A percentile compares a stretch with the other conserved stretches of the same genome.
These are phyloP conservation scores for Drosophila meridionalis DNA, from an alignment of 2,888 invertebrate species.

Conservation along the genomic window DNA sequence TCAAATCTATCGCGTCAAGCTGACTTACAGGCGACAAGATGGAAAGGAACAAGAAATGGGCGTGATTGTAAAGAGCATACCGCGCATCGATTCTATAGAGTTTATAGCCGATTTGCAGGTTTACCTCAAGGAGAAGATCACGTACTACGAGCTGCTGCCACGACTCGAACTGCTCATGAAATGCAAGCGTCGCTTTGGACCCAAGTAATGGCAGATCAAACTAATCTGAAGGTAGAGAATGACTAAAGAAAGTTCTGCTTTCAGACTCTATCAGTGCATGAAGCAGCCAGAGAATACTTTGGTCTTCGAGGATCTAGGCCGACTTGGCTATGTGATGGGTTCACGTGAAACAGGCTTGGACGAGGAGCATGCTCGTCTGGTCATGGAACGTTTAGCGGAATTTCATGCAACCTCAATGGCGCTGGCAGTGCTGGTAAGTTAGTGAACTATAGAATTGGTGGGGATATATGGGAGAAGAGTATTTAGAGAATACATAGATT, in stretches of 20 bases:
- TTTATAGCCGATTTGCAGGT: constrained; percentile 84
- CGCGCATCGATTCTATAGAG: constrained; percentile 50
- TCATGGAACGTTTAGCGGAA: constrained; percentile 86
- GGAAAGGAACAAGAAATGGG: constrained; percentile 20
- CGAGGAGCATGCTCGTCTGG: constrained; percentile 85
- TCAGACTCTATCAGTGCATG: constrained; percentile 74
- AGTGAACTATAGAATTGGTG: not conserved
- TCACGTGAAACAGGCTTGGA: constrained; percentile 86
- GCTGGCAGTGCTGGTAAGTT: constrained; percentile 85
- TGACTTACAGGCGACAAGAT: constrained; percentile 51
- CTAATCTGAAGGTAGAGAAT: no score
- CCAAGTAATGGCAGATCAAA: constrained; percentile 62
- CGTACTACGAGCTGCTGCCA: constrained; percentile 83
- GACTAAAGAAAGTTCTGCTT: not conserved
- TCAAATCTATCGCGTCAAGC: constrained; percentile 75
- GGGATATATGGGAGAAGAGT: not conserved
- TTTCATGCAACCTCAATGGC: constrained; percentile 87
- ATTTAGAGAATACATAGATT: no score
- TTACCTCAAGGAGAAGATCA: constrained; percentile 85
- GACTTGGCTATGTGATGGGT: constrained; percentile 85
- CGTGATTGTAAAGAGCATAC: constrained; percentile 70
- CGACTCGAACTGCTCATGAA: constrained; percentile 84
- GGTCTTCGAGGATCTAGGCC: constrained; percentile 84
- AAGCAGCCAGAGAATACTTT: constrained; percentile 74
- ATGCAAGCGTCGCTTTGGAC: constrained; percentile 69